Evolutionary conservation across 2,888 invertebrate species (phyloP).

Genomic region (Mythimna impura): DNA sequence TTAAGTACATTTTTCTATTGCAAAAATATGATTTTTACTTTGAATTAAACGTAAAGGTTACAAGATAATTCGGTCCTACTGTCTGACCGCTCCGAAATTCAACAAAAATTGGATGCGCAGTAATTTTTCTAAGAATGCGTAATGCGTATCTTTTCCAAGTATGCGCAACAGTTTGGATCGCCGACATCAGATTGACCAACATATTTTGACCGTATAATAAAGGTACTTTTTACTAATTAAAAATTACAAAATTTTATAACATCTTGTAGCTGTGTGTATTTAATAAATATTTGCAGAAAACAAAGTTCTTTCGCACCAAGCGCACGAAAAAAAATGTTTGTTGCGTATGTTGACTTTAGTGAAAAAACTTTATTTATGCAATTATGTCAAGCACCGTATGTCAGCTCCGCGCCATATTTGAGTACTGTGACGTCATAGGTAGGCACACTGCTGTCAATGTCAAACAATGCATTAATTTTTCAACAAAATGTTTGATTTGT

Average conservation of each 20-base stretch:
- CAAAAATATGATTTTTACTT: not conserved
- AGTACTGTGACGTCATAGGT: slow-evolving; percentile 32
- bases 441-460: slow-evolving; percentile 29
- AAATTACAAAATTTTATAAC: not conserved
- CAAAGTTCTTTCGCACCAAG: not conserved
- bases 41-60: too few species aligned
- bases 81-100: too few species aligned
- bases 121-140: too few species aligned
- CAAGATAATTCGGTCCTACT: too few species aligned
- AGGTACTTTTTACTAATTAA: not conserved
- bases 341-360: slow-evolving; percentile 6
- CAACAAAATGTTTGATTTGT: slow-evolving; percentile 14
- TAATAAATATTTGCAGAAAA: slow-evolving; percentile 38
- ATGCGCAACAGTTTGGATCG: too few species aligned
- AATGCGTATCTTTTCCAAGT: too few species aligned
- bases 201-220: too few species aligned
- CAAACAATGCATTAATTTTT: slow-evolving; percentile 52
- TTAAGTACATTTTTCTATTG: not conserved
- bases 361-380: slow-evolving; percentile 28
- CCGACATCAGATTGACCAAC: too few species aligned
- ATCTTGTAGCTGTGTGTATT: not conserved
- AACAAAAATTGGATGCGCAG: too few species aligned
- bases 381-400: slow-evolving; percentile 34
- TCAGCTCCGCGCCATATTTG: slow-evolving; percentile 41
- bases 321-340: not conserved